Evolutionary conservation across 2,888 invertebrate species (phyloP).

Genomic region (Cephalotes varians): DNA sequence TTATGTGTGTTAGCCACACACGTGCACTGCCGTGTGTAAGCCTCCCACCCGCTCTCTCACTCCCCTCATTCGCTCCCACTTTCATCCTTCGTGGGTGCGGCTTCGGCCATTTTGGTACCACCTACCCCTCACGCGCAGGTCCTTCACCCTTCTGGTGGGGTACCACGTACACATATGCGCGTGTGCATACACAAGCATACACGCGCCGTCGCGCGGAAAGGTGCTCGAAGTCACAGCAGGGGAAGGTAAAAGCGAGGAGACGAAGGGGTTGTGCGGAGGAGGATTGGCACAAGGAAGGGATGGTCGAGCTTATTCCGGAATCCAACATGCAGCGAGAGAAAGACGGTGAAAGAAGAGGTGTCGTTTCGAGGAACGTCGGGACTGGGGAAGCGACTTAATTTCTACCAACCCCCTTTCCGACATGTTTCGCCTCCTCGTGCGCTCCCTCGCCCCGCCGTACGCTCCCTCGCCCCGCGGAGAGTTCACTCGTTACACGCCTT

Average conservation of each 20-base stretch:
- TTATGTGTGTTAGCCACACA: slow-evolving; percentile 46
- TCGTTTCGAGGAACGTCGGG: slow-evolving; percentile 77
- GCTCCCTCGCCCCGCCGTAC: slow-evolving; percentile 22
- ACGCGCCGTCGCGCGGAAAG: slow-evolving; percentile 68
- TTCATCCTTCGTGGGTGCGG: slow-evolving; percentile 74
- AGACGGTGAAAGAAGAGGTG: slow-evolving; percentile 77
- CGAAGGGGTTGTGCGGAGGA: slow-evolving; percentile 61
- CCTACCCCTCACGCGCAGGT: slow-evolving; percentile 80
- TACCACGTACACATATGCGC: slow-evolving; percentile 70
- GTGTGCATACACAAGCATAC: slow-evolving; percentile 50
- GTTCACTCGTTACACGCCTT: slow-evolving; percentile 76
- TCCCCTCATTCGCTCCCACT: slow-evolving; percentile 82
- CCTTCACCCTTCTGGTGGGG: slow-evolving; percentile 75
- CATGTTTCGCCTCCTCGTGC: slow-evolving; percentile 60
- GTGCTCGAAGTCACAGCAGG: slow-evolving; percentile 63
- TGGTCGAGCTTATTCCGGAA: slow-evolving; percentile 81
- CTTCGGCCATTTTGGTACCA: slow-evolving; percentile 84
- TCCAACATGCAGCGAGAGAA: slow-evolving; percentile 77
- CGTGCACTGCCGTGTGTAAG: slow-evolving; percentile 68
- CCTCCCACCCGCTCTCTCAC: slow-evolving; percentile 70
- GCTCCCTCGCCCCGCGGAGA: slow-evolving; percentile 29
- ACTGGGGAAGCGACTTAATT: slow-evolving; percentile 82
- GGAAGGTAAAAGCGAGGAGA: slow-evolving; percentile 61
- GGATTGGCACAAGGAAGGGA: slow-evolving; percentile 46
- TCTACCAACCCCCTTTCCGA: slow-evolving; percentile 78